These are phyloP conservation scores for Columba guinea DNA, from an alignment of 2,797 vertebrate genomes.

Conservation along the genomic window DNA sequence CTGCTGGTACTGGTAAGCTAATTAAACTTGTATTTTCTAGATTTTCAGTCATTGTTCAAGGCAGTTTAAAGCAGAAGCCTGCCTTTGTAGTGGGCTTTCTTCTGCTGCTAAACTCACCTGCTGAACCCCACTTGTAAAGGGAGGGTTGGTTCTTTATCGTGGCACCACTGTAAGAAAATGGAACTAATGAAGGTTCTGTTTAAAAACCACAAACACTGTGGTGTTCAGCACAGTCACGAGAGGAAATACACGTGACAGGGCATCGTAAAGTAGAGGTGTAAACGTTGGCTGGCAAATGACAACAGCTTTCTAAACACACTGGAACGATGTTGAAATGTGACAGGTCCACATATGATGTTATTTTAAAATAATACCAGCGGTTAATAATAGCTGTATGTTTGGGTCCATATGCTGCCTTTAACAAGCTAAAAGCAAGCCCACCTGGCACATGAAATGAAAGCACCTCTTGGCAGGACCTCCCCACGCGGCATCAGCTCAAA, in stretches of 20 bases:
- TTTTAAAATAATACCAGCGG: not conserved
- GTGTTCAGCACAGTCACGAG: not conserved
- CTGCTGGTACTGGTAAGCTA: no score
- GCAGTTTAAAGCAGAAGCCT: not conserved
- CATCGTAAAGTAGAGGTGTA: not conserved
- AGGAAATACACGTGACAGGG: not conserved
- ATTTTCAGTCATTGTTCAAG: not conserved
- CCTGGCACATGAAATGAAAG: no score
- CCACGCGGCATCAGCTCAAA: not conserved
- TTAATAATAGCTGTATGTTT: accelerated
- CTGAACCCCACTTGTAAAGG: no score
- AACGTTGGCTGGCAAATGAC: not conserved
- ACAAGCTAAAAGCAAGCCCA: not conserved
- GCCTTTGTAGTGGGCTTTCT: not conserved
- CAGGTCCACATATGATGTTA: no score
- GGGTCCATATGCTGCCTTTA: not conserved
- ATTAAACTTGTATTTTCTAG: not conserved
- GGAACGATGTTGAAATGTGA: not conserved
- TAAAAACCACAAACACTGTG: not conserved
- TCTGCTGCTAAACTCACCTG: not conserved
- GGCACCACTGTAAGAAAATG: not conserved
- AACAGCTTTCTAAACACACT: not conserved
- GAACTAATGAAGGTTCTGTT: not conserved
- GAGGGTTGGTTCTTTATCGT: not conserved
- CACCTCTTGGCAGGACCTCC: not conserved